Evolutionary conservation across 2,797 vertebrate species (phyloP).

Genomic region (Margarornis squamiger): DNA sequence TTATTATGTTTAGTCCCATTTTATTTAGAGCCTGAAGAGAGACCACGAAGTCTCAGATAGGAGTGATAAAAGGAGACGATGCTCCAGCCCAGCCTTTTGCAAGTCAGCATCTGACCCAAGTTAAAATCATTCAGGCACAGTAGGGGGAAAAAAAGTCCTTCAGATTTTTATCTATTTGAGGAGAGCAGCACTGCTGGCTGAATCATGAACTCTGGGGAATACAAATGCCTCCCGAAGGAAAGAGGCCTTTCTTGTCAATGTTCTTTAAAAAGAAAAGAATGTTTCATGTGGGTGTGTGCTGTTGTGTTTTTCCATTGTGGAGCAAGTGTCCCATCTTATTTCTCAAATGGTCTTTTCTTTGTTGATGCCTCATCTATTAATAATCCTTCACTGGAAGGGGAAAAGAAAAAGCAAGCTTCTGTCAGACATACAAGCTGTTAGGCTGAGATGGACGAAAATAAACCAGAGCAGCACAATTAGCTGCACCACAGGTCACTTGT

Average conservation of each 20-base stretch:
- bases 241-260: background rate
- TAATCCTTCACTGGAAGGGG: conserved; percentile 49
- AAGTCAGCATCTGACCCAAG: conserved; percentile 44
- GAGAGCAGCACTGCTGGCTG: conserved; percentile 9
- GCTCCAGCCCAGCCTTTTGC: conserved; percentile 21
- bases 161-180: conserved; percentile 23
- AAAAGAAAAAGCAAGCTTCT: conserved; percentile 48
- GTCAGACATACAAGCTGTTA: conserved; percentile 62
- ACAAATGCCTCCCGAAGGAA: background rate
- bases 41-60: background rate
- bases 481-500: conserved; percentile 29
- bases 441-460: conserved; percentile 60
- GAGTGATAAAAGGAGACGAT: conserved; percentile 6
- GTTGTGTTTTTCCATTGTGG: background rate
- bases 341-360: conserved; percentile 61
- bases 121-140: conserved; percentile 6
- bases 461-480: conserved; percentile 36
- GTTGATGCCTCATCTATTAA: conserved; percentile 67
- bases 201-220: conserved; percentile 33
- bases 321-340: conserved; percentile 64
- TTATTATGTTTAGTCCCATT: conserved; percentile 40
- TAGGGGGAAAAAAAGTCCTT: background rate
- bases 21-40: conserved; percentile 21
- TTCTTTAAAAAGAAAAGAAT: conserved; percentile 44
- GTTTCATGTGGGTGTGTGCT: conserved; percentile 29